Conservation (phyloP, 2,797 vertebrate species). For the Phrynocephalus forsythii region DNA sequence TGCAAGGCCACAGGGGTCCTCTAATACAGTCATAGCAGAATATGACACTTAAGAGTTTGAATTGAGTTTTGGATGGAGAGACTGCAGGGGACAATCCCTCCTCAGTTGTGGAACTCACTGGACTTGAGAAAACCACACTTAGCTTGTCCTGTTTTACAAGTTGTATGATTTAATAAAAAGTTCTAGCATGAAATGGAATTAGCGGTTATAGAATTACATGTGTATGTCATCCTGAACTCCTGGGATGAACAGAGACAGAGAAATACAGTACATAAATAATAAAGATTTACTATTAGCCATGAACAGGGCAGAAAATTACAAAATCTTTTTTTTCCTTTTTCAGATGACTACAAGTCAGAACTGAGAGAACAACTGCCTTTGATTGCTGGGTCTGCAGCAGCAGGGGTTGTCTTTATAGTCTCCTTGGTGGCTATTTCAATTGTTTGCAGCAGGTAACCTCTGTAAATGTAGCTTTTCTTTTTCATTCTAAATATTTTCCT, state of each 20-base stretch:
- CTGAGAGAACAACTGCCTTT: slow-evolving; percentile 96
- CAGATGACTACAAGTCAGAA: slow-evolving; percentile 98
- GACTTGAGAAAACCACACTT: background rate
- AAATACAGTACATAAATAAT: background rate
- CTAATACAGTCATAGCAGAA: background rate
- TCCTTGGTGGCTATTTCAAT: slow-evolving; percentile 97
- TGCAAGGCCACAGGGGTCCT: background rate
- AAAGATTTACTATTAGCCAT: fast-evolving
- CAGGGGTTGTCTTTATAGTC: slow-evolving; percentile 96
- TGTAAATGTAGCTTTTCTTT: background rate
- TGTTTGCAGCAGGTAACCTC: slow-evolving; percentile 94
- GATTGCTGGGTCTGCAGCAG: slow-evolving; percentile 94
- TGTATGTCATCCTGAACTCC: background rate
- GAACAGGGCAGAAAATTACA: background rate
- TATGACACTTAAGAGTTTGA: background rate
- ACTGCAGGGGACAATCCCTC: background rate
- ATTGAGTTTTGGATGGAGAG: background rate
- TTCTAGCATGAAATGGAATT: background rate
- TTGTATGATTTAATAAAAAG: background rate
- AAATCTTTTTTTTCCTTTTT: slow-evolving; percentile 25
- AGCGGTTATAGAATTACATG: background rate
- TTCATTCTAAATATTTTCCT: background rate
- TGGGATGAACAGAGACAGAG: background rate
- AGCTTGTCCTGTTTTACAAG: background rate
- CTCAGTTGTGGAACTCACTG: background rate